Percentiles rank a stretch among this genome's conserved stretches.
Evolutionary conservation across 2,888 invertebrate species (phyloP).

Genomic region (Helleia helle): DNA sequence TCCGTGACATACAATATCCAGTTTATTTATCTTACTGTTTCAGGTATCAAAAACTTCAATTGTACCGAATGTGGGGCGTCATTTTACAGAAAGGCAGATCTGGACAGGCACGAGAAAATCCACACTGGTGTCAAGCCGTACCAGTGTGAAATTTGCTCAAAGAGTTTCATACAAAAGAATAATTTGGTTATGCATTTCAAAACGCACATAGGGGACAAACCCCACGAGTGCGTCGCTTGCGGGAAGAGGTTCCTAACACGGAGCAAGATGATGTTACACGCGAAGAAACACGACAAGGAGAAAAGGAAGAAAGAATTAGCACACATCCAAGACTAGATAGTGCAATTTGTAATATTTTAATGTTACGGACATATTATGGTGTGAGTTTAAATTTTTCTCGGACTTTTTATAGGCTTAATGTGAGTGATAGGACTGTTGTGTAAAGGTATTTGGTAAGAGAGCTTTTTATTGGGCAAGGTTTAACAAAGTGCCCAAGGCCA

Average conservation of each 20-base stretch:
- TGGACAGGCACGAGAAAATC: constrained; percentile 52
- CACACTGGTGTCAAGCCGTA: constrained; percentile 52
- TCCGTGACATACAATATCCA: no score
- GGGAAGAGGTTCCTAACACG: constrained; percentile 45
- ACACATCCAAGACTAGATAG: constrained; percentile 10
- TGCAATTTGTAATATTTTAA: no score
- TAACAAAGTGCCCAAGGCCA: no score
- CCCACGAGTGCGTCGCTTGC: constrained; percentile 41
- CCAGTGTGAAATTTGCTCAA: constrained; percentile 49
- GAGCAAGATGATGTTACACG: constrained; percentile 43
- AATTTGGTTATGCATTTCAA: constrained; percentile 56
- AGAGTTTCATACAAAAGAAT: constrained; percentile 53
- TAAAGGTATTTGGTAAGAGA: no score
- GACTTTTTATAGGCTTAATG: no score
- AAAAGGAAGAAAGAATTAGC: constrained; percentile 33
- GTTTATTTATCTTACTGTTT: constrained; percentile 2
- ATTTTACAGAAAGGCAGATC: constrained; percentile 52
- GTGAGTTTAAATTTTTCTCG: no score
- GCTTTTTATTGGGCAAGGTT: no score
- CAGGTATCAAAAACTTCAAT: constrained; percentile 48
- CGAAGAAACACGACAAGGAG: constrained; percentile 43
- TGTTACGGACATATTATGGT: no score
- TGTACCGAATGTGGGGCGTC: constrained; percentile 45
- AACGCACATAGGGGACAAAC: constrained; percentile 46
- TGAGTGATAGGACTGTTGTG: no score